Evolutionary conservation across 2,888 invertebrate genomes (phyloP).

Genomic region (Nipponacmea schrenckii): DNA sequence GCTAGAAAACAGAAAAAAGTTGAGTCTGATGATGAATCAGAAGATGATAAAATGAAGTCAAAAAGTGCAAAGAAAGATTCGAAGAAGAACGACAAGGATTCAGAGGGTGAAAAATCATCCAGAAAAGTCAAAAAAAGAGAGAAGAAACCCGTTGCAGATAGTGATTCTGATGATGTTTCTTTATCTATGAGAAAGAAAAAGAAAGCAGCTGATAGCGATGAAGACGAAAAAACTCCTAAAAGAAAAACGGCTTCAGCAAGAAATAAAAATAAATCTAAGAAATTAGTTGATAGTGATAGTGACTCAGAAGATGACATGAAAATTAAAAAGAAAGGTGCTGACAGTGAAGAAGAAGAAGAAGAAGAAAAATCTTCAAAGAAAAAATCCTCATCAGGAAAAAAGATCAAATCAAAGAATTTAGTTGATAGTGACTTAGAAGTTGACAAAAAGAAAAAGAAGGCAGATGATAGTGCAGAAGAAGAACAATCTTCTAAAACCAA

Average conservation of each 20-base stretch:
- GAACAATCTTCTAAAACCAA: too few relatives aligned
- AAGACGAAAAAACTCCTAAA: neutral
- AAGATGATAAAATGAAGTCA: neutral
- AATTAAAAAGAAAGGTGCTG: neutral
- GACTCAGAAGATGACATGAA: neutral
- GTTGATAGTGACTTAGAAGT: neutral
- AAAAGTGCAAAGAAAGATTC: neutral
- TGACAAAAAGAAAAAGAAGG: neutral
- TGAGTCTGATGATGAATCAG: too few relatives aligned
- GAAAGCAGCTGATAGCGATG: neutral
- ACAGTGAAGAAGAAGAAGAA: neutral
- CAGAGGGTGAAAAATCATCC: neutral
- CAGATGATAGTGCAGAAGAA: neutral
- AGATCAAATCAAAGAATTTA: neutral
- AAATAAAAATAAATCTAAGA: neutral
- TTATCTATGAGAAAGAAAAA: neutral
- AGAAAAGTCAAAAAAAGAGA: too few relatives aligned
- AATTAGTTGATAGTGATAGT: neutral
- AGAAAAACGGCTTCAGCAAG: neutral
- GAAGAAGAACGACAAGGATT: neutral
- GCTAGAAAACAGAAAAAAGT: too few relatives aligned
- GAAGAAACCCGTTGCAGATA: too few relatives aligned
- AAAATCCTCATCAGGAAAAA: neutral
- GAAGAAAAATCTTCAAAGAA: neutral
- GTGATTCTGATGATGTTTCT: too few relatives aligned